Conservation (phyloP, 2,113 vertebrate genomes). For the Aleadryas rufinucha region DNA sequence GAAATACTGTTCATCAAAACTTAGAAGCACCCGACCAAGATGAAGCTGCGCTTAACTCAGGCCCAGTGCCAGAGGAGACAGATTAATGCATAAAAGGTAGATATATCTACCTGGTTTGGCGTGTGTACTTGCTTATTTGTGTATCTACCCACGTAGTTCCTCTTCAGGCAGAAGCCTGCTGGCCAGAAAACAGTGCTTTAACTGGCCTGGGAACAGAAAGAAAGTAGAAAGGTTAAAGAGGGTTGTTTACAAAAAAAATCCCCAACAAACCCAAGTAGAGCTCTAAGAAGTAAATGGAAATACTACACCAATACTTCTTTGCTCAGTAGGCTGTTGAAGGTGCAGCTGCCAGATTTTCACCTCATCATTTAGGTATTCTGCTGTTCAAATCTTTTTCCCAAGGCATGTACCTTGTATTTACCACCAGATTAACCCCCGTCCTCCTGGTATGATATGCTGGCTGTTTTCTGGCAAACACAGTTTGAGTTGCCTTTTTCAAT, state of each 20-base stretch:
- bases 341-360: background rate
- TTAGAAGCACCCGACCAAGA: background rate
- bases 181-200: background rate
- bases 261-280: background rate
- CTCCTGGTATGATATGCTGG: background rate
- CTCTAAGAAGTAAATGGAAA: background rate
- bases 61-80: background rate
- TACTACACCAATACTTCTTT: background rate
- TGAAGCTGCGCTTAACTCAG: background rate
- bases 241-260: background rate
- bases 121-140: background rate
- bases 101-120: background rate
- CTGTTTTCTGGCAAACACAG: conserved; percentile 47
- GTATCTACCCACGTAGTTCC: background rate
- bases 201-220: background rate
- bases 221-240: background rate
- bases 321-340: background rate
- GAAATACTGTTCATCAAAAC: background rate
- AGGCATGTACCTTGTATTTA: background rate
- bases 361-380: background rate
- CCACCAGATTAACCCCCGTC: background rate
- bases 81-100: background rate
- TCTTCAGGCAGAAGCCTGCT: background rate
- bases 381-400: background rate
- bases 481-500: conserved; percentile 60